These are phyloP conservation scores for Agriopis aurantiaria DNA, from an alignment of 2,888 invertebrate species.

Conservation along the genomic window DNA sequence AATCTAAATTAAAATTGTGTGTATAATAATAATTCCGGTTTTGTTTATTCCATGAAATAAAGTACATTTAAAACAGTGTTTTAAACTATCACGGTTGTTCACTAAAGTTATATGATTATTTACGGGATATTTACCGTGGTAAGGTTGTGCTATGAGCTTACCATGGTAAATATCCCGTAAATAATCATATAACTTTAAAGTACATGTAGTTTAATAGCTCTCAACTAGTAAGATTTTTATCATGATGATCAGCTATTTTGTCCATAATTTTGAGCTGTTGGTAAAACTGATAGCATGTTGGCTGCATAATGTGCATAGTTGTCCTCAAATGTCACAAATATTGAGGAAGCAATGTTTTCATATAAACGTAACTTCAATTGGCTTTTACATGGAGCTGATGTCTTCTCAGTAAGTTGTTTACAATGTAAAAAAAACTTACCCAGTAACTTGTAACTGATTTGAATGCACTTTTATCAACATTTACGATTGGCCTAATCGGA, in stretches of 20 bases:
- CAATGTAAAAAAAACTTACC: constrained; percentile 37
- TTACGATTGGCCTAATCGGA: constrained; percentile 20
- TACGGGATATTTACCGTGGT: too few species aligned
- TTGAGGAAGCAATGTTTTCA: not conserved
- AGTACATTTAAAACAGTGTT: too few species aligned
- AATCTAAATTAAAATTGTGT: not conserved
- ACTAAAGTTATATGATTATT: too few species aligned
- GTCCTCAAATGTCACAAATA: not conserved
- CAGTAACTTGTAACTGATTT: constrained; percentile 17
- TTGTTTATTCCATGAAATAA: not conserved
- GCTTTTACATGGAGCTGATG: not conserved
- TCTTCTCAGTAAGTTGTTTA: constrained; percentile 31
- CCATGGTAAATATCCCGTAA: too few species aligned
- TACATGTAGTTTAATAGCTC: not conserved
- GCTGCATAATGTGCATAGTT: not conserved
- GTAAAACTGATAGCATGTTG: not conserved
- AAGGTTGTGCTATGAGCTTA: too few species aligned
- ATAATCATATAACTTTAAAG: too few species aligned
- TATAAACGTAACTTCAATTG: constrained; percentile 8
- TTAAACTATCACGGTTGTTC: too few species aligned
- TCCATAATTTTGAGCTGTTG: not conserved
- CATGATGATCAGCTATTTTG: not conserved
- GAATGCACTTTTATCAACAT: constrained; percentile 28
- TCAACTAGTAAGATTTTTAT: not conserved
- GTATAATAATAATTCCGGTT: not conserved